phyloP scores from a whole-genome alignment of 2,888 invertebrate species.

The Lamproptera curius region DNA sequence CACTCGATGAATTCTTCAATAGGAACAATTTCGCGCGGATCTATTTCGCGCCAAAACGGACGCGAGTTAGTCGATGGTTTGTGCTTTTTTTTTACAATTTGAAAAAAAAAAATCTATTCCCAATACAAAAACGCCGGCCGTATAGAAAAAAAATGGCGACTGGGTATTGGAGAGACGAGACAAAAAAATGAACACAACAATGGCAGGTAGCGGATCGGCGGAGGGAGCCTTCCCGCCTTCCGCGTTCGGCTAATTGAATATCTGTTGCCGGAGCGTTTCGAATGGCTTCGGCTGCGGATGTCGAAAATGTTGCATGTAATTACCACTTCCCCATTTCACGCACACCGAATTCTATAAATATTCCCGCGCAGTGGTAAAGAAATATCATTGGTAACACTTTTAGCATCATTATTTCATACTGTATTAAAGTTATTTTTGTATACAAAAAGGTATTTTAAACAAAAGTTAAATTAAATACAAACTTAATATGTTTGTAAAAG shows the following conservation, averaged over 20 bases:
- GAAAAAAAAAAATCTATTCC: too few species aligned
- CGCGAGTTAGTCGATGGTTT: slow-evolving; percentile 19
- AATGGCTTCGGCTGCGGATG: slow-evolving; percentile 21
- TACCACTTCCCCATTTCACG: slow-evolving; percentile 1
- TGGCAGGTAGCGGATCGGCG: slow-evolving; percentile 25
- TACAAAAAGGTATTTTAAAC: too few species aligned
- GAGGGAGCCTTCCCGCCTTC: slow-evolving; percentile 7
- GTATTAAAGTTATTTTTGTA: too few species aligned
- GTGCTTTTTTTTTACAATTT: not conserved
- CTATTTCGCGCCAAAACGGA: slow-evolving; percentile 25
- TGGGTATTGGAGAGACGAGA: too few species aligned
- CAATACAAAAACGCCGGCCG: slow-evolving; percentile 8
- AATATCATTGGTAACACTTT: too few species aligned
- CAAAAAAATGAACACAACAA: slow-evolving; percentile 21
- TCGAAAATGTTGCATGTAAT: slow-evolving; percentile 10
- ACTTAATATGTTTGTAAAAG: too few species aligned
- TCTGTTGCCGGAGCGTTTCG: slow-evolving; percentile 17
- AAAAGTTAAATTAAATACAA: too few species aligned
- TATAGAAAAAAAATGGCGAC: not conserved
- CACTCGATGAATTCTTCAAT: slow-evolving; percentile 20
- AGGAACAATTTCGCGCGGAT: slow-evolving; percentile 25
- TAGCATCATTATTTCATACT: not conserved
- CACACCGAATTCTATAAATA: too few species aligned
- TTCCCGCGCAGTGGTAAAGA: too few species aligned
- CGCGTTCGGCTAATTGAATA: slow-evolving; percentile 27